Evolutionary conservation across 1,140 invertebrate genomes (phyloP).

Genomic region (Mamestra configurata): DNA sequence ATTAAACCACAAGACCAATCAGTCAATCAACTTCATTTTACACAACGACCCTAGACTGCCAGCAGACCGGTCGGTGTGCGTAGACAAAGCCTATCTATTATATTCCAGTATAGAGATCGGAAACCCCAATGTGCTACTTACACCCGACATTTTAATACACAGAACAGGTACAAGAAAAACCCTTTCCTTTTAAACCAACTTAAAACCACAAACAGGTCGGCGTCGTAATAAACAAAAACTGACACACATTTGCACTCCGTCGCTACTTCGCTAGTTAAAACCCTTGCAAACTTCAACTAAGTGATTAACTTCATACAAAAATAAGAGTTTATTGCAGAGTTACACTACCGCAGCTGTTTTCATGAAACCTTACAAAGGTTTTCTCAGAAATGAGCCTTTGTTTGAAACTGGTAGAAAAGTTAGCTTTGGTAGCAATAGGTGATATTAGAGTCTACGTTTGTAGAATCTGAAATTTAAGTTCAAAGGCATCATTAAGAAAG

Average conservation of each 20-base stretch:
- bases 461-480: neutral
- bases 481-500: neutral
- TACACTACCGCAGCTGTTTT: neutral
- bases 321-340: slow-evolving; percentile 8
- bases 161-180: neutral
- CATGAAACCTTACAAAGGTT: neutral
- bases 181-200: neutral
- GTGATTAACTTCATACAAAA: slow-evolving; percentile 18
- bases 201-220: neutral
- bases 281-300: slow-evolving; percentile 12
- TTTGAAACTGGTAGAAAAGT: neutral
- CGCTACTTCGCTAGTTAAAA: neutral
- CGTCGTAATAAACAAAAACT: neutral
- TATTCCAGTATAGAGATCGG: too few relatives aligned
- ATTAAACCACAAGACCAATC: too few relatives aligned
- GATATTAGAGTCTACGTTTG: neutral
- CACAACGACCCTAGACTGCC: too few relatives aligned
- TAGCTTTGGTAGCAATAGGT: neutral
- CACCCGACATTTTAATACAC: too few relatives aligned
- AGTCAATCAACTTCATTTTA: too few relatives aligned
- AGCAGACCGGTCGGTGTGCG: too few relatives aligned
- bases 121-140: too few relatives aligned
- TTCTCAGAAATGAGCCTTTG: neutral
- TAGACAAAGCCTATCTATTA: too few relatives aligned
- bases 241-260: slow-evolving; percentile 23